phyloP scores from a whole-genome alignment of 2,797 vertebrate species.

The Cephalopachus bancanus region DNA sequence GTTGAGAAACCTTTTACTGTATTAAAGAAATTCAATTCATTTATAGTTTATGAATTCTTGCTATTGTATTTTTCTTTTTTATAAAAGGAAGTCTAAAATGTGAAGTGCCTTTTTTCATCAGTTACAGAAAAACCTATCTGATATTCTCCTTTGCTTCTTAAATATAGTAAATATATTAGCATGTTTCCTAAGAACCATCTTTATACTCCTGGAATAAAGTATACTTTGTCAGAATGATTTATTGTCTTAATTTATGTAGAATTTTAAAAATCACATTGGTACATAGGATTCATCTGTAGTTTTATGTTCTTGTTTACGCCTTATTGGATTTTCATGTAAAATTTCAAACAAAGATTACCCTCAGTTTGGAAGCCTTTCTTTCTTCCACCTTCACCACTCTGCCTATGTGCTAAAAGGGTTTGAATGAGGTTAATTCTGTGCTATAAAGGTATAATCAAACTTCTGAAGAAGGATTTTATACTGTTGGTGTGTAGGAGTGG shows the following conservation, averaged over 20 bases:
- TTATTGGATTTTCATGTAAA: neutral
- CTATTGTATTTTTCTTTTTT: neutral
- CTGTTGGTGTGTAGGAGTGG: neutral
- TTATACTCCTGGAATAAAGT: neutral
- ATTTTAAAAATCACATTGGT: neutral
- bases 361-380: neutral
- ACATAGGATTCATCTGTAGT: neutral
- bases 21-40: constrained; percentile 17
- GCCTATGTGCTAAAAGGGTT: neutral
- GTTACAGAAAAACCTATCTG: neutral
- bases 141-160: neutral
- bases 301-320: neutral
- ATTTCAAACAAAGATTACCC: neutral
- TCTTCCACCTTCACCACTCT: accelerated
- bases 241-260: neutral
- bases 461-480: constrained; percentile 33
- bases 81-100: neutral
- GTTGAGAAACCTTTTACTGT: neutral
- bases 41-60: neutral
- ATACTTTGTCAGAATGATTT: neutral
- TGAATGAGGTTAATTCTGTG: neutral
- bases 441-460: neutral
- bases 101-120: neutral
- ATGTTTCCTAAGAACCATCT: neutral
- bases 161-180: neutral